Evolutionary conservation across 2,888 invertebrate species (phyloP).

Genomic region (Nephrotoma flavescens): DNA sequence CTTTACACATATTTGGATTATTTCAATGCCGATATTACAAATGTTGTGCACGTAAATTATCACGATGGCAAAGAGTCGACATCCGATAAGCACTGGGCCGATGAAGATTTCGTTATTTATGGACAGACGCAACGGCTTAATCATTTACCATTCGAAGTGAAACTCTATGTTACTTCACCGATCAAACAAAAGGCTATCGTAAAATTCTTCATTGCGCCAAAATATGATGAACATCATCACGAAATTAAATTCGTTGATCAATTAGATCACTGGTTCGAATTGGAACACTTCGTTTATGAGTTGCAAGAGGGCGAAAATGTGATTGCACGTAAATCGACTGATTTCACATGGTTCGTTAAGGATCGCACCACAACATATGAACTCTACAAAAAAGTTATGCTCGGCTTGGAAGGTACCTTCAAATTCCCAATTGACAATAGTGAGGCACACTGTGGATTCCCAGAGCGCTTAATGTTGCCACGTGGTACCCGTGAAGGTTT

Average conservation of each 20-base stretch:
- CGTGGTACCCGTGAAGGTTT: constrained; percentile 52
- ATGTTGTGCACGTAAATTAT: constrained; percentile 37
- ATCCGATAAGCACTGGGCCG: not conserved
- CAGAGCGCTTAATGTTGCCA: constrained; percentile 54
- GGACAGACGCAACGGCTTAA: constrained; percentile 48
- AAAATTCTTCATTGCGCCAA: constrained; percentile 53
- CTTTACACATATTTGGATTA: constrained; percentile 51
- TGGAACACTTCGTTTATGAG: constrained; percentile 45
- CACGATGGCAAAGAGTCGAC: constrained; percentile 18
- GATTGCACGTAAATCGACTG: constrained; percentile 49
- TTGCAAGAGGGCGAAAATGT: constrained; percentile 48
- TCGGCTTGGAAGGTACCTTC: constrained; percentile 37
- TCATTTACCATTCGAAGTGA: constrained; percentile 46
- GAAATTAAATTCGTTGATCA: constrained; percentile 37
- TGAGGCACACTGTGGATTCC: constrained; percentile 51
- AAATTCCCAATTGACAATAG: constrained; percentile 38
- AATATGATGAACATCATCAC: constrained; percentile 42
- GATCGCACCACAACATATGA: constrained; percentile 50
- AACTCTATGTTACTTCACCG: constrained; percentile 39
- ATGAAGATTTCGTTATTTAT: constrained; percentile 30
- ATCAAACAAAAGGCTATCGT: constrained; percentile 43
- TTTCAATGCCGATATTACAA: constrained; percentile 46
- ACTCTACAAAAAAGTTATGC: constrained; percentile 45
- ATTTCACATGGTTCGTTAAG: constrained; percentile 45
- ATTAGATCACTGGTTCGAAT: constrained; percentile 46